Base-by-base conservation (phyloP, 2,797 vertebrate genomes). In the Amblyraja radiata region DNA sequence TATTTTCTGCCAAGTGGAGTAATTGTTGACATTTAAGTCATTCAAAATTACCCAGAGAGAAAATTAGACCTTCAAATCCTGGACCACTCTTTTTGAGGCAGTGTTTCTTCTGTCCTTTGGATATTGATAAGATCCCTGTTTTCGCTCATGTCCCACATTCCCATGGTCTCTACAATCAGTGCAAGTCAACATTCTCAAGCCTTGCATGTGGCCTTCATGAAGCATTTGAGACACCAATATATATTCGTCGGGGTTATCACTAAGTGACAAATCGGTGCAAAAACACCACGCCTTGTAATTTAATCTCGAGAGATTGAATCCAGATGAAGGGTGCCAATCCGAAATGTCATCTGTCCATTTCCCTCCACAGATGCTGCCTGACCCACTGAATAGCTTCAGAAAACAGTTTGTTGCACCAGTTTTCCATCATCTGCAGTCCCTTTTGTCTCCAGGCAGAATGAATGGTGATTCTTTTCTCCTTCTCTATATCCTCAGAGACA, bases 401-500 rank as follows among this genome's bases (percentile, higher is more conserved):
- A 46, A 46, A 46, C 46, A 46, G 46, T 46, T 46, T 46, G 46
- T 46, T 46, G 46, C 46, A 3, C 46, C 46, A 46, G 46, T 46
- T 46, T 46, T 46, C 46, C 46, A 46, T 46, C 46, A 46, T 46
- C 46, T 46, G 46, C 46, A 46, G 46, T 46, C 46, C 46, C 46
- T 46, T 46, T 2, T 5, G 46, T 46, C 46, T 46, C 46, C 68
- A 92, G 36, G 13, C 46, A 84, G 90, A 73, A 46, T 54, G 23
- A 76, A 28, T n/a, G 71, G 25, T 25, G 90, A 74, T 74, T 91
- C 28, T 28, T 92, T 14, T n/a, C 9, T 9, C 16, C 36, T 10
- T 25, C 36, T 23, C 46, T 46, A 71, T 28, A 11, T 39, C 14
- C 95, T 25, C 95, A 97, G 97, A 94, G 96, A 97, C 21, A 94